A percentile compares a stretch with the other conserved stretches of the same genome.
These are phyloP conservation scores for Holothuria leucospilota DNA, from an alignment of 53 echinoderm and acorn worm species.

Conservation along the genomic window DNA sequence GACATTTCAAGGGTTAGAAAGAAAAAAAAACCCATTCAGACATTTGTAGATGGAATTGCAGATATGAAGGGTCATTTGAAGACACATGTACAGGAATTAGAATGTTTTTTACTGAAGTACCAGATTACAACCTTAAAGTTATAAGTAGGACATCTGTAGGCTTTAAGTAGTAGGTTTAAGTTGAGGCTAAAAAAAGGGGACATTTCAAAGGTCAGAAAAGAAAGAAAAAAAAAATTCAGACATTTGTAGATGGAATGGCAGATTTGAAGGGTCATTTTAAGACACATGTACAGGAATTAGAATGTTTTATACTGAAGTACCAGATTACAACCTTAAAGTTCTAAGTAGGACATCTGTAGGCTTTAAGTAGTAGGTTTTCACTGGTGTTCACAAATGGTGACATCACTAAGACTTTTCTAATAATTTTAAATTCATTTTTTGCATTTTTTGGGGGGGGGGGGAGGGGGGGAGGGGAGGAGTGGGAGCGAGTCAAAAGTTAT, in stretches of 20 bases:
- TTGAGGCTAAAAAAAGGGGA: conserved; percentile 16
- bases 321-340: neutral
- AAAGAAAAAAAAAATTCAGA: neutral
- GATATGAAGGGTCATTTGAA: neutral
- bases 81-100: neutral
- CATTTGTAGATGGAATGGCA: neutral
- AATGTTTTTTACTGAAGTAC: neutral
- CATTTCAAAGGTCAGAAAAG: neutral
- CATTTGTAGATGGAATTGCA: neutral
- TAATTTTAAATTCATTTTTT: no score
- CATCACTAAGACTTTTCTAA: no score
- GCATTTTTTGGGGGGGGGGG: no score
- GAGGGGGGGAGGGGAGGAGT: no score
- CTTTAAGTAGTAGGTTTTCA: no score
- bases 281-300: neutral
- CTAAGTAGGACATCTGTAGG: no score
- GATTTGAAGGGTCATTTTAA: neutral
- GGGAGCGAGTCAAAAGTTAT: no score
- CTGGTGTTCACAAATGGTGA: no score
- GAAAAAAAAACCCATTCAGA: neutral
- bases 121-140: neutral
- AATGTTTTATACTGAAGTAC: neutral
- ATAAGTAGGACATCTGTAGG: no score
- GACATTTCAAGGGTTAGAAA: neutral
- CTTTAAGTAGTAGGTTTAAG: no score